These are phyloP conservation scores for Tetragonisca angustula DNA, from an alignment of 2,888 invertebrate species.

Conservation along the genomic window DNA sequence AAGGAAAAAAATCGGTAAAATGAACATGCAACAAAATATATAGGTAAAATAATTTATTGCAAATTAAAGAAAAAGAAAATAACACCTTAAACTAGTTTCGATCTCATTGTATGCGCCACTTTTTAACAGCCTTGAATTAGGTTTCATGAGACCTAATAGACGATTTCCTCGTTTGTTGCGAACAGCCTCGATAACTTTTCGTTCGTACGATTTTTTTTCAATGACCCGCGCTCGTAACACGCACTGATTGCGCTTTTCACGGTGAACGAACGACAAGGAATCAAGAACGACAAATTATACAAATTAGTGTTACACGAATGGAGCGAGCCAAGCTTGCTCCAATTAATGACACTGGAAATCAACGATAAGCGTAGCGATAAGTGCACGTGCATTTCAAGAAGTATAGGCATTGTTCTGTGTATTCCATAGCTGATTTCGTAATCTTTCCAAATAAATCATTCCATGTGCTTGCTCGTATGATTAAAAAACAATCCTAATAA, in stretches of 20 bases:
- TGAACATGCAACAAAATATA: background rate
- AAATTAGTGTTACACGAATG: conserved; percentile 1
- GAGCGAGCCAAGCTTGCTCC: conserved; percentile 9
- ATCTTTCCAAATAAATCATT: conserved; percentile 14
- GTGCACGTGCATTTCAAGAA: conserved; percentile 31
- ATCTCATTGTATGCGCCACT: conserved; percentile 52
- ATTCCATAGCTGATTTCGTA: conserved; percentile 13
- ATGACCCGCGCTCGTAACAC: conserved; percentile 11
- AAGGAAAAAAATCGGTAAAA: background rate
- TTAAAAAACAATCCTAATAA: background rate
- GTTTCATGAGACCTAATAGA: conserved; percentile 64
- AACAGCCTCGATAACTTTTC: conserved; percentile 64
- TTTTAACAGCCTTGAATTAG: conserved; percentile 68
- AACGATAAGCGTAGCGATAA: conserved; percentile 26
- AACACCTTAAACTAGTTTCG: conserved; percentile 51
- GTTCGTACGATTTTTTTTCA: conserved; percentile 49
- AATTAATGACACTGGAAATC: conserved; percentile 42
- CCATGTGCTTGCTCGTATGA: background rate
- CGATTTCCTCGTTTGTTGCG: conserved; percentile 64
- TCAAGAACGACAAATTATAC: conserved; percentile 25
- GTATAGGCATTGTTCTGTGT: conserved; percentile 18
- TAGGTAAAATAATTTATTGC: background rate
- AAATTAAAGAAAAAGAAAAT: background rate
- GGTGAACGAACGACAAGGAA: conserved; percentile 29
- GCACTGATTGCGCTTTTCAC: conserved; percentile 48